These are phyloP conservation scores for Phenganax marumi DNA, from an alignment of 92 coral and sea anemone species.

Conservation along the genomic window DNA sequence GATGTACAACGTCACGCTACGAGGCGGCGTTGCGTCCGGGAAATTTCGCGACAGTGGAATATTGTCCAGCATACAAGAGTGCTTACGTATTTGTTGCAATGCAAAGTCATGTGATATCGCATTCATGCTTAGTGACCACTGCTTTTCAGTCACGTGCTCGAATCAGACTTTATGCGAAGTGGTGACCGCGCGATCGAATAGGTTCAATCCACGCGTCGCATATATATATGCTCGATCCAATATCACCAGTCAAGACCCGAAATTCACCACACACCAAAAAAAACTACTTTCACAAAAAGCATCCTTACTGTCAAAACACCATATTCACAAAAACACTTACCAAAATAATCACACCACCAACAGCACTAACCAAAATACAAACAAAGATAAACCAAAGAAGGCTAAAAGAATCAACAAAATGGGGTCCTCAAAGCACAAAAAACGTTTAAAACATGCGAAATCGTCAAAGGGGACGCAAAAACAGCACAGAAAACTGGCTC, in stretches of 20 bases:
- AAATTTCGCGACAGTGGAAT: constrained; percentile 85
- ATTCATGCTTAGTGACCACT: constrained; percentile 71
- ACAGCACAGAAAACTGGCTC: background rate
- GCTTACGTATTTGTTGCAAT: constrained; percentile 80
- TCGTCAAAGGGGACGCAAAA: background rate
- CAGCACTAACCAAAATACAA: background rate
- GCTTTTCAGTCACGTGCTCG: constrained; percentile 83
- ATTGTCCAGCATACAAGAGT: constrained; percentile 69
- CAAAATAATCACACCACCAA: background rate
- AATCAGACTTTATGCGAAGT: constrained; percentile 79
- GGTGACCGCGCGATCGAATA: constrained; percentile 75
- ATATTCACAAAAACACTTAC: background rate
- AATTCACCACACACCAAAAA: background rate
- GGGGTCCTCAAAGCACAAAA: background rate
- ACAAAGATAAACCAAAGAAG: background rate
- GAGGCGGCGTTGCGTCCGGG: constrained; percentile 90
- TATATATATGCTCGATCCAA: constrained; percentile 85
- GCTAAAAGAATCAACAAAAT: background rate
- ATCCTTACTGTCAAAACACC: background rate
- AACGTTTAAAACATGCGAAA: background rate
- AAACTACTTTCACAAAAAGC: background rate
- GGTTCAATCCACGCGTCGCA: constrained; percentile 65
- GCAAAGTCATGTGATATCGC: constrained; percentile 87
- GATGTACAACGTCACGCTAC: constrained; percentile 81
- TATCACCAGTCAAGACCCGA: constrained; percentile 1